Evolutionary conservation across 2,888 invertebrate genomes (phyloP).

Genomic region (Aspidapion aeneum): DNA sequence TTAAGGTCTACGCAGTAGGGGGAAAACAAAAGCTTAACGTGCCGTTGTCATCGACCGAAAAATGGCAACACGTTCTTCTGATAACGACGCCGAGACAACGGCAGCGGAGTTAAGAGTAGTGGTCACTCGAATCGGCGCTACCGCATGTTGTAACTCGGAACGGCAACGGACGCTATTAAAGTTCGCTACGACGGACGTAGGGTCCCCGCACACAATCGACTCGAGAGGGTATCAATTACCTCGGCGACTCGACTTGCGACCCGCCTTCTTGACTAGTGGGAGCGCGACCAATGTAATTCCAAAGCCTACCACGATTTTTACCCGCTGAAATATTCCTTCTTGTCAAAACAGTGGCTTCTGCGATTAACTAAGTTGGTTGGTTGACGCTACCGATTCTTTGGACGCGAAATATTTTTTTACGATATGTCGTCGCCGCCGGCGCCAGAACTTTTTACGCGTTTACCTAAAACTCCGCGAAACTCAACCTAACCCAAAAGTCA

Average conservation of each 20-base stretch:
- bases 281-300: slow-evolving; percentile 50
- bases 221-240: slow-evolving; percentile 56
- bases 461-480: too few species aligned
- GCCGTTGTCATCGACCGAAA: slow-evolving; percentile 45
- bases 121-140: slow-evolving; percentile 23
- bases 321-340: slow-evolving; percentile 48
- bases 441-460: too few species aligned
- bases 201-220: background rate
- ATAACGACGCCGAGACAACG: slow-evolving; percentile 45
- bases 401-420: background rate
- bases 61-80: slow-evolving; percentile 54
- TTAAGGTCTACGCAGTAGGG: too few species aligned
- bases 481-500: too few species aligned
- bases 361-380: slow-evolving; percentile 25
- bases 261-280: slow-evolving; percentile 47
- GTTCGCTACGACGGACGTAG: background rate
- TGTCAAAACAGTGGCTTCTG: slow-evolving; percentile 49
- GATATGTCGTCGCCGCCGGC: background rate
- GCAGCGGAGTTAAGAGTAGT: slow-evolving; percentile 24
- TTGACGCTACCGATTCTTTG: background rate
- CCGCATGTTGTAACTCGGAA: slow-evolving; percentile 26
- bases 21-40: slow-evolving; percentile 43
- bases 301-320: slow-evolving; percentile 43
- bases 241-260: slow-evolving; percentile 36
- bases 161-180: too few species aligned